phyloP scores from a whole-genome alignment of 2,113 vertebrate species.

The Caranx ignobilis region DNA sequence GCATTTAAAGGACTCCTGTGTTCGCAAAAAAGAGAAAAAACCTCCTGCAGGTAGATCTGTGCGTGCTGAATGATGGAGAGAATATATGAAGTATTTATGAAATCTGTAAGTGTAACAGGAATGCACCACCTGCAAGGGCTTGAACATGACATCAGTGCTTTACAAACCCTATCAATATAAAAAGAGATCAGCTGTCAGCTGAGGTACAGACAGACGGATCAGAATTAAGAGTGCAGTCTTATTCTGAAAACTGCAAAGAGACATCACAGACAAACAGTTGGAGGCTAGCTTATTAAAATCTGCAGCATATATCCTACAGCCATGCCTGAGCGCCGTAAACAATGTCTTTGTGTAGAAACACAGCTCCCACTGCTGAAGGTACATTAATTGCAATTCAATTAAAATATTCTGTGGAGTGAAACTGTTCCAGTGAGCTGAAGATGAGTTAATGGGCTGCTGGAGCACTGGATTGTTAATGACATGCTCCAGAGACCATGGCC shows the following conservation, averaged over 20 bases:
- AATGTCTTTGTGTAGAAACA: constrained; percentile 19
- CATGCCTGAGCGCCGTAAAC: constrained; percentile 12
- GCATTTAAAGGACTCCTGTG: neutral
- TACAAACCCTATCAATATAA: constrained; percentile 24
- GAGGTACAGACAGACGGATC: constrained; percentile 5
- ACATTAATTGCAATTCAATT: constrained; percentile 67
- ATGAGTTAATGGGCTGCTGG: constrained; percentile 63
- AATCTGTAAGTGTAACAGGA: constrained; percentile 9
- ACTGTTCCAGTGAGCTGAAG: constrained; percentile 55
- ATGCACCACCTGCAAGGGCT: neutral
- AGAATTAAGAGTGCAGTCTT: neutral
- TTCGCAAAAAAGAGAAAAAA: neutral
- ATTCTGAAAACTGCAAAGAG: neutral
- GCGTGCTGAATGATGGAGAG: neutral
- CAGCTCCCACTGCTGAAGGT: constrained; percentile 35
- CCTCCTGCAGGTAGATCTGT: neutral
- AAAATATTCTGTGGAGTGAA: constrained; percentile 54
- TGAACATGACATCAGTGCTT: constrained; percentile 1
- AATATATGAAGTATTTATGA: constrained; percentile 32
- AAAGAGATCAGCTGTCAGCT: constrained; percentile 22
- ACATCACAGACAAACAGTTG: neutral
- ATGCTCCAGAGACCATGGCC: constrained; percentile 43
- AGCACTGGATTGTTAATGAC: constrained; percentile 58
- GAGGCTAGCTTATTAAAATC: constrained; percentile 42
- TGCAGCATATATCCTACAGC: constrained; percentile 1